These are phyloP conservation scores for Macrosiphum euphorbiae DNA, from an alignment of 2,888 invertebrate genomes.

Conservation along the genomic window DNA sequence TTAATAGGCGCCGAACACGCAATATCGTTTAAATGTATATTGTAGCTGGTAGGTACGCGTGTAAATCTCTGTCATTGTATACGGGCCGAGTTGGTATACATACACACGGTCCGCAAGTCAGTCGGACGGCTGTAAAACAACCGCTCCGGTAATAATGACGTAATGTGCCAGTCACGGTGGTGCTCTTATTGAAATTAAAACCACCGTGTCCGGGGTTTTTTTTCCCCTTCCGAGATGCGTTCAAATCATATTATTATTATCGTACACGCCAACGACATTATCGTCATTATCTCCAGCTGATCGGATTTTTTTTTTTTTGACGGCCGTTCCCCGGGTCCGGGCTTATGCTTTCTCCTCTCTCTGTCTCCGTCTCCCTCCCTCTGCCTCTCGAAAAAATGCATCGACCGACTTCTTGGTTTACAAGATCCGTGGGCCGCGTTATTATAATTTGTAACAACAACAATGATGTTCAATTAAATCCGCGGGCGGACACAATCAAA, in stretches of 20 bases:
- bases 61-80: constrained; percentile 12
- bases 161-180: not conserved
- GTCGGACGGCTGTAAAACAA: not conserved
- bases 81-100: not conserved
- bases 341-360: not conserved
- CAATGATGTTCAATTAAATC: not conserved
- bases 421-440: not conserved
- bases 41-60: not conserved
- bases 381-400: not conserved
- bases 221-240: not conserved
- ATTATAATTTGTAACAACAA: not conserved
- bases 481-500: not conserved
- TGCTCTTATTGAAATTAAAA: constrained; percentile 52
- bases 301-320: not conserved
- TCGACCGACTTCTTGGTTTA: not conserved
- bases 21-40: constrained; percentile 47
- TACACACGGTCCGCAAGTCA: not conserved
- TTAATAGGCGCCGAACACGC: constrained; percentile 43
- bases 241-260: not conserved
- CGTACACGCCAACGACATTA: not conserved
- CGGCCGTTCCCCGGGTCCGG: not conserved
- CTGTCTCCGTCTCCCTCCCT: not conserved
- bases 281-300: not conserved
- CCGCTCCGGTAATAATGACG: not conserved
- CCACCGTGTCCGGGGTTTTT: not conserved